A percentile compares a stretch with the other conserved stretches of the same genome.
Evolutionary conservation across 2,113 vertebrate species (phyloP).

Genomic region (Corydoras sp.): DNA sequence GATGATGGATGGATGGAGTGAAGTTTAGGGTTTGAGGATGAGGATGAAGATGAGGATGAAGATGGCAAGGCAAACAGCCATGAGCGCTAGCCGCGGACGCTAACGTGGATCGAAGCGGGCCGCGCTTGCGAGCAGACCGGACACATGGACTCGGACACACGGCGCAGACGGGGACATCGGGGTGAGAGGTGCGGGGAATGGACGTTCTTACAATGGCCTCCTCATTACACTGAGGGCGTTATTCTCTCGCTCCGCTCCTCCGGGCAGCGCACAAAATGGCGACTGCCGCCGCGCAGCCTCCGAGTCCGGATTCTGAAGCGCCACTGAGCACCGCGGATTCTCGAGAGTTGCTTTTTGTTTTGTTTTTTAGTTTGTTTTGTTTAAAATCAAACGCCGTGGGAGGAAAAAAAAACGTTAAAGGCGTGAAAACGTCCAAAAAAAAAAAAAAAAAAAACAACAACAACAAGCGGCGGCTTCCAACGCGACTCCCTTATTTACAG

Average conservation of each 20-base stretch:
- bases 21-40: too few species aligned
- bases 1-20: too few species aligned
- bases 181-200: not conserved
- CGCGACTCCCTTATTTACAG: not conserved
- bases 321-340: constrained; percentile 5
- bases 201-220: constrained; percentile 3
- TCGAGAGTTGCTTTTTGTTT: not conserved
- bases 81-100: too few species aligned
- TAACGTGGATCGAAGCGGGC: too few species aligned
- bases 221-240: constrained; percentile 7
- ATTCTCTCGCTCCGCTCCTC: constrained; percentile 13
- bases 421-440: not conserved
- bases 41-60: too few species aligned
- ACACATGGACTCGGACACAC: too few species aligned
- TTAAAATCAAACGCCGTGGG: not conserved
- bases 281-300: constrained; percentile 35
- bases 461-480: too few species aligned
- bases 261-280: constrained; percentile 52
- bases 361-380: not conserved
- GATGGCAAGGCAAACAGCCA: too few species aligned
- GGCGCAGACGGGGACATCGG: too few species aligned
- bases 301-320: constrained; percentile 39
- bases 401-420: not conserved
- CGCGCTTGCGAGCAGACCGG: too few species aligned
- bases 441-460: too few species aligned